phyloP scores from a whole-genome alignment of 2,113 vertebrate genomes.

The Eublepharis macularius region DNA sequence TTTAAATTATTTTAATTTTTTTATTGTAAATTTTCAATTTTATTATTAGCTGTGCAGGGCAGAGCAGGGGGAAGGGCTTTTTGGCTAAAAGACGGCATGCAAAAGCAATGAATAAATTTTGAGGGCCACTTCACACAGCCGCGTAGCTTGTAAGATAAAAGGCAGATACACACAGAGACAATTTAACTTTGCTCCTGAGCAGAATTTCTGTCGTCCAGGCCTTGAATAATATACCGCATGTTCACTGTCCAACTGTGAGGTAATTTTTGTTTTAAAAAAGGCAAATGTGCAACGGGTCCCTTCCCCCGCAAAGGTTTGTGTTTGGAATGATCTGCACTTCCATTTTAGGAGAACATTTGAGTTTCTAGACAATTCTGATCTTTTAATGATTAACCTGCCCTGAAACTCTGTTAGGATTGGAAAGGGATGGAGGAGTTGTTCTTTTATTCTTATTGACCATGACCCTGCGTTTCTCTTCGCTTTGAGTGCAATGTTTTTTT shows the following conservation, averaged over 20 bases:
- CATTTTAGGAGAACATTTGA: not conserved
- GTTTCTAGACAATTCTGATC: not conserved
- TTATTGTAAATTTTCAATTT: no score
- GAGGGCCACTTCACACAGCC: no score
- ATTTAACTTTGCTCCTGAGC: not conserved
- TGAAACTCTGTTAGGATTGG: not conserved
- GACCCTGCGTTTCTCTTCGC: slow-evolving; percentile 53
- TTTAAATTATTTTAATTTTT: no score
- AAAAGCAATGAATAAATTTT: no score
- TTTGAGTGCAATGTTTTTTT: slow-evolving; percentile 23
- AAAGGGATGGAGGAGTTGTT: not conserved
- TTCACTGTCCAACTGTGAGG: not conserved
- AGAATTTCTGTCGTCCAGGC: not conserved
- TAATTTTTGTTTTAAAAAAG: not conserved
- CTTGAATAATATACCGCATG: not conserved
- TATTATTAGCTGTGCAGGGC: no score
- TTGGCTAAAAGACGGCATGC: no score
- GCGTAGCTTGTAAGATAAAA: not conserved
- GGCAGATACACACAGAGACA: no score
- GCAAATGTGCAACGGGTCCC: not conserved
- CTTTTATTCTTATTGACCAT: slow-evolving; percentile 15
- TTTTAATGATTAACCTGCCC: slow-evolving; percentile 64
- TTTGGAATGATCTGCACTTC: fast-evolving
- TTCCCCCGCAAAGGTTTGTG: not conserved
- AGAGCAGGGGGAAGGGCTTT: no score